Evolutionary conservation across 2,797 vertebrate species (phyloP), one percentile per base, ranked within the genome.

Genomic region (Enteromius argenteus): DNA sequence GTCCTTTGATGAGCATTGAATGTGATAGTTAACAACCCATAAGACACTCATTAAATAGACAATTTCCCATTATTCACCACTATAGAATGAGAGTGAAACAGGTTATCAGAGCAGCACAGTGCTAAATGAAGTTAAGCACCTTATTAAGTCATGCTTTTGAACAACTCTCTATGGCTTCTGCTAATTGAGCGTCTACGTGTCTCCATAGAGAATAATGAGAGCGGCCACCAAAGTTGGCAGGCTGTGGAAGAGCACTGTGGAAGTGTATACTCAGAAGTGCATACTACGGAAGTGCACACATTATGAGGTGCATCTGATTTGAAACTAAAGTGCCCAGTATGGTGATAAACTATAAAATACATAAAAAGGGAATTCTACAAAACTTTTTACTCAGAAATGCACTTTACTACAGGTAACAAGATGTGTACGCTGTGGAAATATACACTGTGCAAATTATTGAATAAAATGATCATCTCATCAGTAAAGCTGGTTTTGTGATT

Each of bases 31-130:
- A 84, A 78, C 75, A 69, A 69, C 42, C 49, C 64, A 71, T 79
- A 79, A 78, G 82, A 79, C 66, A 46, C 30, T 84, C 62, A 84
- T 84, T 84, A 71, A 84, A 69, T 37, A 78, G 82, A 84, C 82
- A 35, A 79, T 78, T 79, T 49, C 11, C 75, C 27, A 84, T 84
- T 84, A 79, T 78, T 56, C 66, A 71, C 39, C 53, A 60, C 74
- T 62, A 58, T 19, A 60, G 66, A 69, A 79, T 35, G 14, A 73
- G 23, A 84, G 64, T 79, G 46, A 71, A 78, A 79, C 51, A 23
- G 27, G 82, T 84, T 79, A 84, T 71, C 75, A 66, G 51, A 78
- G 76, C 66, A 23, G 77, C 56, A 67, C 66, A 69, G 51, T 60
- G 66, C 75, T 69, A 79, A 84, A 77, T 49, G 51, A 66, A 84